Base-by-base conservation (phyloP, 2,888 invertebrate species). In the Andrena praecox region DNA sequence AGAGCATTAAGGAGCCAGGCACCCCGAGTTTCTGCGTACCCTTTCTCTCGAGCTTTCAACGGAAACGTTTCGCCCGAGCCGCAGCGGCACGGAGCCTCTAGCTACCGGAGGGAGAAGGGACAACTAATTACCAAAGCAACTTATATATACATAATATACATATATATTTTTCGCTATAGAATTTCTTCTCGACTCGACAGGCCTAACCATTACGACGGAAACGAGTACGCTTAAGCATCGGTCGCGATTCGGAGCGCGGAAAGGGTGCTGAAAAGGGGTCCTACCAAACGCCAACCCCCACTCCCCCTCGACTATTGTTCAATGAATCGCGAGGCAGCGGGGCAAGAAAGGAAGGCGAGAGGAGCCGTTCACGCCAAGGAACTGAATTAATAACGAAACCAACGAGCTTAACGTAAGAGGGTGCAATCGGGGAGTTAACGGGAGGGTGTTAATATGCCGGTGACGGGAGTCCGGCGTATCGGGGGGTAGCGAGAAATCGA, bases 191-290 rank as follows among this genome's bases (percentile, higher is more conserved):
- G 54, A 54, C 64, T 64, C 29, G 33, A 60, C 64, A 64, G 79
- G 79, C 76, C 76, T 76, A 79, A 79, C 59, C 7, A 7, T 31
- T 48, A 24, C 48, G 35, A 31, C 50, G 42, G 64, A 60, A 60
- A 77, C n/a, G 42, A 66, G 66, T 72, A 72, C 77, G 72, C 66
- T 77, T 77, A 72, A 29, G 52, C 72, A 71, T 56, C 68, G 68
- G 68, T 68, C 54, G 56, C 33, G 31, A 56, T 68, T 35, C 56
- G 54, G 54, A n/a, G 35, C 35, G 16, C 24, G 54, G 0, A 54
- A 60, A 60, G n/a, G 68, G 24, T 24, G 56, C 4, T 27, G 10
- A 12, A 24, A n/a, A 20, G 20, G 24, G 31, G 12, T 42, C 42
- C 42, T 16, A 42, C 16, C 42, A 42, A 42, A 42, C 42, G 16